A percentile compares a stretch with the other conserved stretches of the same genome.
Conservation (phyloP, 2,113 vertebrate species). For the Phalacrocorax carbo region DNA sequence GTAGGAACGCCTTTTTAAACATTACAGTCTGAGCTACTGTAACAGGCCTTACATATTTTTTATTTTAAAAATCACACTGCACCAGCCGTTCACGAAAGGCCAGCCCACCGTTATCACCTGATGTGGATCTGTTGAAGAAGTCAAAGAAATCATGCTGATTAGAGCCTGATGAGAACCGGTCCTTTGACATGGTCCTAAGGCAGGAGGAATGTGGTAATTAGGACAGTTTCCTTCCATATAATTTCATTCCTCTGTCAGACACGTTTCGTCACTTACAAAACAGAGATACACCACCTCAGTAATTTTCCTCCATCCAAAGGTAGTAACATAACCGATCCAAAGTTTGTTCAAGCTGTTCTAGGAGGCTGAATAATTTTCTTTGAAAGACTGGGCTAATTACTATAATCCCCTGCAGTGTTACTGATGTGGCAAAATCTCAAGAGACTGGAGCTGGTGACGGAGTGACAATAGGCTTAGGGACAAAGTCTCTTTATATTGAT, state of each 20-base stretch:
- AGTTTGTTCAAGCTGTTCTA: neutral
- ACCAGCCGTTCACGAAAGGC: neutral
- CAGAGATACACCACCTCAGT: neutral
- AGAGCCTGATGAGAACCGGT: neutral
- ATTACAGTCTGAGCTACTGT: fast-evolving
- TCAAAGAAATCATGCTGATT: neutral
- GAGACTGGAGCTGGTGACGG: neutral
- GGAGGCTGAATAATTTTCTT: neutral
- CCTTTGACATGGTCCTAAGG: neutral
- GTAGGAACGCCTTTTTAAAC: neutral
- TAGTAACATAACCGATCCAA: neutral
- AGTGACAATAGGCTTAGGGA: neutral
- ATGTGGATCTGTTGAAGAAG: neutral
- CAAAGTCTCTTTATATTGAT: neutral
- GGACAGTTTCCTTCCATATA: neutral
- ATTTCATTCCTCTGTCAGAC: neutral
- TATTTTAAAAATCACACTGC: neutral
- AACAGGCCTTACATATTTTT: neutral
- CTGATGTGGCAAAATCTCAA: neutral
- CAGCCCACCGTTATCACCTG: neutral
- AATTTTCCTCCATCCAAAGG: neutral
- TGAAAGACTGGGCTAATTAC: neutral
- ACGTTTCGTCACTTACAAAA: neutral
- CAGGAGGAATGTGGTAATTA: neutral
- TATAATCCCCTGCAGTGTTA: neutral